phyloP scores from a whole-genome alignment of 2,113 vertebrate genomes.

The Ictalurus furcatus region DNA sequence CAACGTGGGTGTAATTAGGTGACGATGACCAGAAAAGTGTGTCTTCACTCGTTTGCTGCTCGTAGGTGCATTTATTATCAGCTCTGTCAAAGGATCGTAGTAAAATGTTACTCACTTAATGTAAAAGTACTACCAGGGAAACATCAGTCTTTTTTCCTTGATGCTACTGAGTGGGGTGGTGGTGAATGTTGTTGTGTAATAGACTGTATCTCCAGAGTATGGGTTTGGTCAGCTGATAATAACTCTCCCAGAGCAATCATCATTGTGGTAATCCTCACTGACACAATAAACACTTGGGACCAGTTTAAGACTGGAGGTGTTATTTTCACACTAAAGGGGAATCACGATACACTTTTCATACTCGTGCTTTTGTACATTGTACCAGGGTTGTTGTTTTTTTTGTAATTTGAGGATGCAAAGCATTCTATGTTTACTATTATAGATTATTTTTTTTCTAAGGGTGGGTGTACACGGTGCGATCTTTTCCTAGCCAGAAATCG shows the following conservation, averaged over 20 bases:
- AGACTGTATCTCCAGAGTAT: background rate
- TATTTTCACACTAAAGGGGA: background rate
- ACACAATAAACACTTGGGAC: background rate
- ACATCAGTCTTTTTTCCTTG: background rate
- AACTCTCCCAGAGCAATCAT: constrained; percentile 26
- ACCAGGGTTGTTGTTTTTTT: background rate
- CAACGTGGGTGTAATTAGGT: constrained; percentile 8
- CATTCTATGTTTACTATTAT: background rate
- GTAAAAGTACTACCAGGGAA: background rate
- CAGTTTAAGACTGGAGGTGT: constrained; percentile 23
- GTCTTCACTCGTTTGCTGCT: background rate
- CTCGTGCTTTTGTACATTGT: background rate
- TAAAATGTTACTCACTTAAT: background rate
- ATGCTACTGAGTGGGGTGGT: background rate
- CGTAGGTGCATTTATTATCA: background rate
- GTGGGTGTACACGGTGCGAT: too few relatives aligned
- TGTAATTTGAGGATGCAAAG: background rate
- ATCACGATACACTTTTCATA: background rate
- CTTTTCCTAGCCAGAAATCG: too few relatives aligned
- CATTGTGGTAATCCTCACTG: background rate
- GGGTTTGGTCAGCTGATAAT: background rate
- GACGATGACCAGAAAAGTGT: background rate
- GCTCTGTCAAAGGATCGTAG: background rate
- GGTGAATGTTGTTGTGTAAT: background rate
- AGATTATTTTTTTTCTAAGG: background rate